A percentile compares a stretch with the other conserved stretches of the same genome.
Evolutionary conservation across 2,888 invertebrate species (phyloP).

Genomic region (Branchinecta sandiegonensis): DNA sequence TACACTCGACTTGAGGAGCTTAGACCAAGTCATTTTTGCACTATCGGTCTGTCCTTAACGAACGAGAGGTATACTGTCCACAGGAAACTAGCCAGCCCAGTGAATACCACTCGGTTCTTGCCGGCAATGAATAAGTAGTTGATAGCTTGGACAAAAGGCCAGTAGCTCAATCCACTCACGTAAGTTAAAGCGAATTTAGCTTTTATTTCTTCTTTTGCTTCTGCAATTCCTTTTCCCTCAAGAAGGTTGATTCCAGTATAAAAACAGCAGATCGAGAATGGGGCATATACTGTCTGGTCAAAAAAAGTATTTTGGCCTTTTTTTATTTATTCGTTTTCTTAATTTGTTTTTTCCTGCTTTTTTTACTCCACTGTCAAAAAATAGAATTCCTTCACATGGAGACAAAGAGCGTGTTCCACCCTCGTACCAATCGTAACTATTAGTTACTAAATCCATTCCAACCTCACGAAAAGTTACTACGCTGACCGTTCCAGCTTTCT

Average conservation of each 20-base stretch:
- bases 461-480: too few species aligned
- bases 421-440: too few species aligned
- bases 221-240: slow-evolving; percentile 49
- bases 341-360: too few species aligned
- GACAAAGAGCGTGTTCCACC: too few species aligned
- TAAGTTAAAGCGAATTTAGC: slow-evolving; percentile 60
- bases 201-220: slow-evolving; percentile 51
- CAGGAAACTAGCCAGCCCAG: slow-evolving; percentile 52
- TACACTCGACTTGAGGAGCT: neutral
- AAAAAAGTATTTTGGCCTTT: too few species aligned
- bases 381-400: too few species aligned
- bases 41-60: slow-evolving; percentile 42
- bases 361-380: too few species aligned
- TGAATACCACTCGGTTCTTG: slow-evolving; percentile 55
- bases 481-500: too few species aligned
- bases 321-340: too few species aligned
- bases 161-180: slow-evolving; percentile 49
- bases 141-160: slow-evolving; percentile 56
- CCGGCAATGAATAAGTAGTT: slow-evolving; percentile 56
- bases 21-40: slow-evolving; percentile 1
- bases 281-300: slow-evolving; percentile 60
- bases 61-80: slow-evolving; percentile 65
- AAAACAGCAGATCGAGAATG: slow-evolving; percentile 58
- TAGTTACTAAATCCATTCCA: too few species aligned
- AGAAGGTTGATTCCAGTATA: slow-evolving; percentile 59